A percentile compares a stretch with the other conserved stretches of the same genome.
These are phyloP conservation scores for Macropis europaea DNA, from an alignment of 2,888 invertebrate species.

Conservation along the genomic window DNA sequence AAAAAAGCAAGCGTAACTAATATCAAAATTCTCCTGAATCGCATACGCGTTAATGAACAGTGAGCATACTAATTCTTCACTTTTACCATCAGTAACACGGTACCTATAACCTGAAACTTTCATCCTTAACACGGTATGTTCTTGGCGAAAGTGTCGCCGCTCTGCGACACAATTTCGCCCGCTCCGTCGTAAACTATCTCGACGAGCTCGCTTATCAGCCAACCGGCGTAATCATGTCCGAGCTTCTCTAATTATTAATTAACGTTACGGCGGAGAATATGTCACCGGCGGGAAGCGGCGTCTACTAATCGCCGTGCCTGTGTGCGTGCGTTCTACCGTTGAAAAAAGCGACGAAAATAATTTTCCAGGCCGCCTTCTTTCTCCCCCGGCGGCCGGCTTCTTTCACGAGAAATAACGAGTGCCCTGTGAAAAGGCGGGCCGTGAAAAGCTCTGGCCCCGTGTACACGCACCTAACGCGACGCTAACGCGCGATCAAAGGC, in stretches of 20 bases:
- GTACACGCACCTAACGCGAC: slow-evolving; percentile 55
- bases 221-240: slow-evolving; percentile 20
- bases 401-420: slow-evolving; percentile 64
- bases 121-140: too few relatives aligned
- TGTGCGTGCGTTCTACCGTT: too few relatives aligned
- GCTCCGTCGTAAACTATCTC: neutral
- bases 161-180: too few relatives aligned
- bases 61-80: too few relatives aligned
- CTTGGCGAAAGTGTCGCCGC: too few relatives aligned
- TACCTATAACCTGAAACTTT: too few relatives aligned
- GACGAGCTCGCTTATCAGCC: slow-evolving; percentile 9
- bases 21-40: too few relatives aligned
- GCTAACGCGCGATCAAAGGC: slow-evolving; percentile 61
- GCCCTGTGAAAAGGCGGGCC: slow-evolving; percentile 56
- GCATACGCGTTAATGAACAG: too few relatives aligned
- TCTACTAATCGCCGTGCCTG: slow-evolving; percentile 26
- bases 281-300: slow-evolving; percentile 1
- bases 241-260: slow-evolving; percentile 50
- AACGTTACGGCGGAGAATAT: slow-evolving; percentile 25
- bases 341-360: slow-evolving; percentile 33
- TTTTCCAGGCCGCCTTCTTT: neutral
- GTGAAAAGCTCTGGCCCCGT: slow-evolving; percentile 51
- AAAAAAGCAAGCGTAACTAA: too few relatives aligned
- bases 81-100: too few relatives aligned
- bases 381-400: slow-evolving; percentile 16